phyloP scores from a whole-genome alignment of 2,888 invertebrate species.

The Heliconius cydno region DNA sequence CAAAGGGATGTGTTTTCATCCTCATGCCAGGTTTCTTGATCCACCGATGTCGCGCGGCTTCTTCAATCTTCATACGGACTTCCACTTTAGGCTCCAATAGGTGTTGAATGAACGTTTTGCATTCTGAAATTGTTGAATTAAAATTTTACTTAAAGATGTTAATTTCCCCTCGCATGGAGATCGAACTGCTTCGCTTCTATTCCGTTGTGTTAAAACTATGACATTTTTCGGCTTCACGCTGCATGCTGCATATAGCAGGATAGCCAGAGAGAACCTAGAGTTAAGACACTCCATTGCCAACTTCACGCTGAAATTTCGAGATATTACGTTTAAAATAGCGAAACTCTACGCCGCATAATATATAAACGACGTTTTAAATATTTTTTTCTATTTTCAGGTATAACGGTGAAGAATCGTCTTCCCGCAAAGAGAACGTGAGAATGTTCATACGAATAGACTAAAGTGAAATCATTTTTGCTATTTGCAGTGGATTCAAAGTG shows the following conservation, averaged over 20 bases:
- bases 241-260: no score
- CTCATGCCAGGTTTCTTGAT: slow-evolving; percentile 79
- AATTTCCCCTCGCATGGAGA: no score
- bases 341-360: not conserved
- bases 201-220: no score
- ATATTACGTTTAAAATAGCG: not conserved
- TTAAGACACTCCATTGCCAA: not conserved
- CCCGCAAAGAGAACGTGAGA: slow-evolving; percentile 36
- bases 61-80: slow-evolving; percentile 82
- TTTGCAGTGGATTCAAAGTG: slow-evolving; percentile 6
- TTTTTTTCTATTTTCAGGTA: slow-evolving; percentile 29
- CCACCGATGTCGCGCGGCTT: slow-evolving; percentile 85
- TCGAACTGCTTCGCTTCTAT: no score
- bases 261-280: no score
- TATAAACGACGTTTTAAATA: not conserved
- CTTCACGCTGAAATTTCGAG: not conserved
- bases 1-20: slow-evolving; percentile 78
- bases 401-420: slow-evolving; percentile 19
- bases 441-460: slow-evolving; percentile 43
- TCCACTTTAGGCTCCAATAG: slow-evolving; percentile 82
- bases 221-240: no score
- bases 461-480: slow-evolving; percentile 4
- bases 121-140: slow-evolving; percentile 58
- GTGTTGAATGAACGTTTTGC: slow-evolving; percentile 78
- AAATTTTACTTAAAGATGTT: no score